Conservation (phyloP, 2,888 invertebrate genomes). For the Calephelis perditalis region DNA sequence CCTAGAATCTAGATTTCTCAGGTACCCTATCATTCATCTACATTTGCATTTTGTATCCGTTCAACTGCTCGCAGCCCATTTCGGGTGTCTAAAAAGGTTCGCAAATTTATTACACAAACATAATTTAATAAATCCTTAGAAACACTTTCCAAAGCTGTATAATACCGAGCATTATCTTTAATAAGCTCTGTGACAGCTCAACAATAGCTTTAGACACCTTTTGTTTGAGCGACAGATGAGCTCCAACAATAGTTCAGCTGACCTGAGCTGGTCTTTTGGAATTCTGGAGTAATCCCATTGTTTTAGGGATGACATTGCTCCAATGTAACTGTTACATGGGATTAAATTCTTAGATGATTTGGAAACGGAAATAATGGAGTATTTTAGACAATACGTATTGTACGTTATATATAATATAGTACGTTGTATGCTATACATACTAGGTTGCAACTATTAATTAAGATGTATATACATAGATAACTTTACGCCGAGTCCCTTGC, state of each 20-base stretch:
- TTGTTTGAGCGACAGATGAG: conserved; percentile 4
- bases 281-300: not conserved
- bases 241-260: not conserved
- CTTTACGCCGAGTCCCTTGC: too few relatives aligned
- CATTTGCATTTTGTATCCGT: too few relatives aligned
- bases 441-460: too few relatives aligned
- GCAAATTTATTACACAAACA: not conserved
- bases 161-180: not conserved
- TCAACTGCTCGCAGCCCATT: too few relatives aligned
- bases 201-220: conserved; percentile 1
- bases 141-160: not conserved
- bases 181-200: not conserved
- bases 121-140: not conserved
- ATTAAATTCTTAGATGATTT: not conserved
- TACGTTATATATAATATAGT: too few relatives aligned
- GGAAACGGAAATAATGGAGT: too few relatives aligned
- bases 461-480: too few relatives aligned
- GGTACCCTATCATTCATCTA: too few relatives aligned
- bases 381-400: too few relatives aligned
- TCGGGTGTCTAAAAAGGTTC: too few relatives aligned
- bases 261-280: not conserved
- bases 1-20: too few relatives aligned
- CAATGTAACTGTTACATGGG: not conserved
- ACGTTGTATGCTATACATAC: too few relatives aligned
- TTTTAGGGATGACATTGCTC: not conserved